Base-by-base conservation (phyloP, 1,140 invertebrate species). In the Apocrypta bakeri region DNA sequence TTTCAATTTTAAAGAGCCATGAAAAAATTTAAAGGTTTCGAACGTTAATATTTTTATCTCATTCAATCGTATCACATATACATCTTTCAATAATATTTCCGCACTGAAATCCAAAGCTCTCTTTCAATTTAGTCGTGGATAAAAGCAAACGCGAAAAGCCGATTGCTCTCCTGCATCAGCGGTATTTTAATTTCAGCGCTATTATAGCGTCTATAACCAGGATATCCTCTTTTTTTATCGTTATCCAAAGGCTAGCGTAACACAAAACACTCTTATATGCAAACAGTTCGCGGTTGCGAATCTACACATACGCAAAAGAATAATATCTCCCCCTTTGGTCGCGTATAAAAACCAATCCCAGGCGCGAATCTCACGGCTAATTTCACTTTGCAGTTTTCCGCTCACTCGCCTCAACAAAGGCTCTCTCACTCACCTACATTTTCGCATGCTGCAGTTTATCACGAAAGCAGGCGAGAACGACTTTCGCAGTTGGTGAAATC, bases 321-420 rank as follows among this genome's bases (percentile, higher is more conserved):
- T 37, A 9, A 37, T 56, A 56, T 56, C n/a, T n/a, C n/a, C n/a
- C n/a, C n/a, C n/a, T n/a, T n/a, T 56, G 33, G 2, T 6, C 48
- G 21, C 71, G n/a, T 31, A 80, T 40, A 80, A 80, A 73, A 73
- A 72, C 1, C 68, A 73, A 73, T 80, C 69, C 56, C 63, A 40
- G 66, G 42, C 9, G 31, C 31, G 33, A 64, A 37, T 73, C 64
- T 73, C 69, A 64, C 69, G 69, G 68, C 79, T 80, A 80, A 80
- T 80, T 80, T 80, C 79, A 80, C 79, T 80, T 72, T 63, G 69
- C 64, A 72, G 56, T 29, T 63, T 40, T 56, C 31, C 77, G 27
- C 42, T 31, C 25, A 37, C 6, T 29, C 27, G 14, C 24, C n/a
- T 71, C 42, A 21, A 69, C 76, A 69, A 69, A 69, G 40, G 37